These are phyloP conservation scores for Drosophila suboccidentalis DNA, from an alignment of 2,888 invertebrate species.

Conservation along the genomic window DNA sequence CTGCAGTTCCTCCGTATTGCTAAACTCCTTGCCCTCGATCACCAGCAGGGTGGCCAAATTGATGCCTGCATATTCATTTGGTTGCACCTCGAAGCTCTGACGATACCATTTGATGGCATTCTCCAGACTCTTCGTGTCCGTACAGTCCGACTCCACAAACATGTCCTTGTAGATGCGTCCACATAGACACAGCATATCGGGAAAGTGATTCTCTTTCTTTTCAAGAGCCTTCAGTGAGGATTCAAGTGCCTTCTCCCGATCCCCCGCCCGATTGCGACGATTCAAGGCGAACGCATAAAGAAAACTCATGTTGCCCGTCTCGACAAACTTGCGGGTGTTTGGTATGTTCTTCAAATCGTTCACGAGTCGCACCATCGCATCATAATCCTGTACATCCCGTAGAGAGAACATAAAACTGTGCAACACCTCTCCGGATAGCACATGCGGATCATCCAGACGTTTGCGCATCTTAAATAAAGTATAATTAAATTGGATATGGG, in stretches of 20 bases:
- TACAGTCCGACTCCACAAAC: constrained; percentile 97
- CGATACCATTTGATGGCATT: constrained; percentile 99
- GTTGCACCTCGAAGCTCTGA: constrained; percentile 98
- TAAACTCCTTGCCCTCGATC: constrained; percentile 98
- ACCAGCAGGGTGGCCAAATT: constrained; percentile 98
- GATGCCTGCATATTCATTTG: constrained; percentile 99
- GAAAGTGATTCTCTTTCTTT: constrained; percentile 97
- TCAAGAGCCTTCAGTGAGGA: constrained; percentile 96
- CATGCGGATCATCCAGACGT: constrained; percentile 97
- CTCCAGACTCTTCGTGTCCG: constrained; percentile 93
- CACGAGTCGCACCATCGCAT: constrained; percentile 98
- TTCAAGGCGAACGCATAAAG: constrained; percentile 99
- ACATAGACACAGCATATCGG: constrained; percentile 98
- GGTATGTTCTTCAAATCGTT: constrained; percentile 96
- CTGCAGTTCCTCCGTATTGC: constrained; percentile 95
- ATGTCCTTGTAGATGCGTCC: constrained; percentile 99
- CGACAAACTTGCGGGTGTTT: constrained; percentile 94
- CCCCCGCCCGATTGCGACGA: constrained; percentile 96
- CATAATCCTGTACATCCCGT: constrained; percentile 97
- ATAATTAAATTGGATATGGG: neutral
- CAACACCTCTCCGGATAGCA: constrained; percentile 97
- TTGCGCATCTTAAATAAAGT: constrained; percentile 90
- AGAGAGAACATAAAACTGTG: constrained; percentile 97
- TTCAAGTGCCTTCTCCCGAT: constrained; percentile 96
- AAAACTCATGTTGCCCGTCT: constrained; percentile 95